Conservation (phyloP, 2,888 invertebrate genomes). For the Lasioglossum malachurum region DNA sequence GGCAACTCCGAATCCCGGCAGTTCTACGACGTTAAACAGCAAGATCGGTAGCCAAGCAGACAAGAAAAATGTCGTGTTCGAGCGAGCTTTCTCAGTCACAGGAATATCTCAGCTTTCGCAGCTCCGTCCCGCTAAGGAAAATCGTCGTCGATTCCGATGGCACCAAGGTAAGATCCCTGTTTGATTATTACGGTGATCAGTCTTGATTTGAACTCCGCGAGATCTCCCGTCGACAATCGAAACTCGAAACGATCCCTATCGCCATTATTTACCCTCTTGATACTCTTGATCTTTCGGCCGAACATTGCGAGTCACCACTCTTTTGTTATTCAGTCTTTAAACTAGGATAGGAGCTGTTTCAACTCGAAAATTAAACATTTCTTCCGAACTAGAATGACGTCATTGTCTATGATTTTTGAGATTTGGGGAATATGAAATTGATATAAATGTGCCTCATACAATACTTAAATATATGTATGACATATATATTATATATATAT, state of each 20-base stretch:
- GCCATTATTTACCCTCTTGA: not conserved
- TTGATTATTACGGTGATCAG: not conserved
- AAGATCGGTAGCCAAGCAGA: not conserved
- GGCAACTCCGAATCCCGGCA: slow-evolving; percentile 10
- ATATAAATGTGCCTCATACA: too few relatives aligned
- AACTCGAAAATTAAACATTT: too few relatives aligned
- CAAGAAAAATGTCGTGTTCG: slow-evolving; percentile 84
- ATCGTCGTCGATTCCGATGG: slow-evolving; percentile 92
- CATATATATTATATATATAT: too few relatives aligned
- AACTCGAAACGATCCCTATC: not conserved
- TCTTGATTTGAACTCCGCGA: not conserved
- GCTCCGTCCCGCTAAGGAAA: slow-evolving; percentile 91
- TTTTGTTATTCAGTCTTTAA: too few relatives aligned
- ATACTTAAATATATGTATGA: too few relatives aligned
- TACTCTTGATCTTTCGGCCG: not conserved
- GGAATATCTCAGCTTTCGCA: slow-evolving; percentile 92
- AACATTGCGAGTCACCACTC: not conserved
- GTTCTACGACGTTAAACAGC: slow-evolving; percentile 25
- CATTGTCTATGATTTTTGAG: too few relatives aligned
- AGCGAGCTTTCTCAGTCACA: slow-evolving; percentile 91
- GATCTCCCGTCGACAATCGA: not conserved
- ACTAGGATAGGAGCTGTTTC: too few relatives aligned
- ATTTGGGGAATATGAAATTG: too few relatives aligned
- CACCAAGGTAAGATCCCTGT: slow-evolving; percentile 88
- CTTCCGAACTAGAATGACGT: too few relatives aligned